Evolutionary conservation across 2,888 invertebrate species (phyloP), one percentile per base, ranked within the genome.

Genomic region (Habroteleia sp.): DNA sequence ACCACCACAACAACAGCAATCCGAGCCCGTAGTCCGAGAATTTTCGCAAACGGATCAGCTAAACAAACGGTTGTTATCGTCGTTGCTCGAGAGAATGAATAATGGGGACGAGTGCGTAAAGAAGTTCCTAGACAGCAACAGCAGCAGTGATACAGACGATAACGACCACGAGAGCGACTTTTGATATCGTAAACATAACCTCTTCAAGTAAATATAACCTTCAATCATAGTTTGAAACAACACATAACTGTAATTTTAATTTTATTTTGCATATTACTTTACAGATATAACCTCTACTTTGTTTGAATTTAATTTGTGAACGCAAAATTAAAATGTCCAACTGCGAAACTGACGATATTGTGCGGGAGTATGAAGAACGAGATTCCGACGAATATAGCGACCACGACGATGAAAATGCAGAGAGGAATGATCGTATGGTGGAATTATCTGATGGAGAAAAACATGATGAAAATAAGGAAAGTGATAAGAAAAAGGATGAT

Each of bases 21-120:
- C 39, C 5, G 31, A 56, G 3, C 31, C 76, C 2, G 79, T 79
- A 23, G 81, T 81, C 16, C 80, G 91, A 48, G 92, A 92, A 87
- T 85, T 91, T 69, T 92, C 91, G 6, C 91, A 91, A 85, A 93
- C 92, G 0, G 93, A 94, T 83, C 91, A 90, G 76, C 81, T 93
- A 63, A 94, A 94, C 83, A 93, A 93, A 85, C 91, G 91, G 81
- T 87, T 93, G 52, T 87, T 93, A 42, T 90, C 91, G 60, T 92
- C 93, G 0, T 89, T 93, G 65, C 89, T 93, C 72, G 90, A 91
- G 54, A 89, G 91, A 73, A 90, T 93, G 88, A 92, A 92, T 25
- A 85, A 85, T 33, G 81, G 81, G 0, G 76, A 78, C 23, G 83
- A 80, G 11, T 74, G 83, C 29, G 82, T 85, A 29, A 79, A 84